phyloP scores from a whole-genome alignment of 2,797 vertebrate species.

The Microtus agrestis region DNA sequence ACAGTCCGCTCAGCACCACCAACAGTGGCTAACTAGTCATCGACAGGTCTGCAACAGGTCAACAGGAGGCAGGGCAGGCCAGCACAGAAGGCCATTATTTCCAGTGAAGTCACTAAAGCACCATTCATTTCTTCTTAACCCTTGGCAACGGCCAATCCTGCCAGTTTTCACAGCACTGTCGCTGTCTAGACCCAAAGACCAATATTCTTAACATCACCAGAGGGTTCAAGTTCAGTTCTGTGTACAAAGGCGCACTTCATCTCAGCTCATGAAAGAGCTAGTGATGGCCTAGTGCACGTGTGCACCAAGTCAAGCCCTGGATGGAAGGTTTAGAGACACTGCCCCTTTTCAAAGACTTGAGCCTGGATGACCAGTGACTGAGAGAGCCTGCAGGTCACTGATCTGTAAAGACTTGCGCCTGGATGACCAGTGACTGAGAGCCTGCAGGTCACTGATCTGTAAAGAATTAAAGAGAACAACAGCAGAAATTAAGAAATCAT shows the following conservation, averaged over 20 bases:
- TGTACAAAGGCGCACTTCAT: conserved; percentile 44
- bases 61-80: not conserved
- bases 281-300: not conserved
- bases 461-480: conserved; percentile 22
- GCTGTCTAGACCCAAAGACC: conserved; percentile 62
- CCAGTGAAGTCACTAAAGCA: conserved; percentile 49
- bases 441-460: not conserved
- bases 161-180: conserved; percentile 12
- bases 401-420: conserved; percentile 3
- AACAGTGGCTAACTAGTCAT: conserved; percentile 43
- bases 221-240: conserved; percentile 23
- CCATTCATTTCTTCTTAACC: conserved; percentile 30
- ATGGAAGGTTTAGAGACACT: conserved; percentile 31
- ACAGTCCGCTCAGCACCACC: not conserved
- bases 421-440: not conserved
- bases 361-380: not conserved
- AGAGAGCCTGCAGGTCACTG: not conserved
- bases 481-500: not conserved
- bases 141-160: conserved; percentile 49
- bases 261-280: conserved; percentile 47
- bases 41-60: conserved; percentile 50
- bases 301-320: not conserved
- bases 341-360: conserved; percentile 34
- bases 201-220: conserved; percentile 14
- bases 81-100: conserved; percentile 60